These are phyloP conservation scores for Bryconaethiops microstoma DNA, from an alignment of 2,797 vertebrate species.

Conservation along the genomic window DNA sequence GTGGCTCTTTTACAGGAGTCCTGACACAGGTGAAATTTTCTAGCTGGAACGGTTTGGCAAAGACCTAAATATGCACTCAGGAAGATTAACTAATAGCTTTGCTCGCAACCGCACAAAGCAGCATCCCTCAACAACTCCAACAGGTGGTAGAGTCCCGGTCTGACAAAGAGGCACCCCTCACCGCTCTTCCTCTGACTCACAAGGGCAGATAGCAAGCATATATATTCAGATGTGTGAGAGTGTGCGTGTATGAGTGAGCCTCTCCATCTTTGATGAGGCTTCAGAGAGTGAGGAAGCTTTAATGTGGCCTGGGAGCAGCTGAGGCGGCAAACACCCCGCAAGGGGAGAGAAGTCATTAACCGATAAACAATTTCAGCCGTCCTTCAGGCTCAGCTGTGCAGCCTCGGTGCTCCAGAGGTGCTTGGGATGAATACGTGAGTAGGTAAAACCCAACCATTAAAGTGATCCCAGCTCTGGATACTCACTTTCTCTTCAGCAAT, in stretches of 20 bases:
- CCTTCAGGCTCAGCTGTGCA: slow-evolving; percentile 76
- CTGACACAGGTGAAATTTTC: slow-evolving; percentile 27
- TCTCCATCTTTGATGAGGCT: slow-evolving; percentile 60
- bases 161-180: slow-evolving; percentile 28
- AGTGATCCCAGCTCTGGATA: slow-evolving; percentile 28
- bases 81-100: slow-evolving; percentile 34
- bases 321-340: slow-evolving; percentile 72
- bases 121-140: slow-evolving; percentile 10
- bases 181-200: slow-evolving; percentile 29
- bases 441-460: slow-evolving; percentile 51
- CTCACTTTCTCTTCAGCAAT: neutral
- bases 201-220: slow-evolving; percentile 52
- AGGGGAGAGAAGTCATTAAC: slow-evolving; percentile 67
- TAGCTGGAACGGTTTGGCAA: slow-evolving; percentile 19
- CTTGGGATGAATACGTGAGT: slow-evolving; percentile 58
- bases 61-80: slow-evolving; percentile 37
- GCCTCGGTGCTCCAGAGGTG: slow-evolving; percentile 52
- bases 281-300: slow-evolving; percentile 77
- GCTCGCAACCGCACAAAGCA: neutral
- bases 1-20: slow-evolving; percentile 30
- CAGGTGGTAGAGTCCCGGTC: slow-evolving; percentile 19
- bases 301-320: slow-evolving; percentile 75
- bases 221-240: neutral
- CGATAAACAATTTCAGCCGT: slow-evolving; percentile 75
- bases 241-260: slow-evolving; percentile 18